These are phyloP conservation scores for Tokudaia muenninki DNA, from an alignment of 2,797 vertebrate species.

Conservation along the genomic window DNA sequence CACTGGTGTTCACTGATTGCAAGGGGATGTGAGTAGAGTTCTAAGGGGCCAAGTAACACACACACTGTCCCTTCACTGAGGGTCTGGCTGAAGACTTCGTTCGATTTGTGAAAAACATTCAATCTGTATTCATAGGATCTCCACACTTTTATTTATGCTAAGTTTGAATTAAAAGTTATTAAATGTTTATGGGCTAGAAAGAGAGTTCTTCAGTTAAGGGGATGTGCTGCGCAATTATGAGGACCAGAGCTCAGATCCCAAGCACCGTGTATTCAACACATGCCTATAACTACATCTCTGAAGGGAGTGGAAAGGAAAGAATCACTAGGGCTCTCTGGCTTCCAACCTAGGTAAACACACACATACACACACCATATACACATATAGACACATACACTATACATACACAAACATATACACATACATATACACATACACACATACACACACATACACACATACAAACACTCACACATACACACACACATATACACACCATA, in stretches of 20 bases:
- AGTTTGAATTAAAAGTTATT: conserved; percentile 26
- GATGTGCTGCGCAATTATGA: not conserved
- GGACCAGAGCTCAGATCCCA: not conserved
- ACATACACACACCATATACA: not conserved
- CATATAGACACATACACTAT: too few species aligned
- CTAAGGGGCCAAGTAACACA: not conserved
- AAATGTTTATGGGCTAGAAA: not conserved
- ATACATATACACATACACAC: too few species aligned
- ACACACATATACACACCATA: too few species aligned
- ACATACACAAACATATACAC: too few species aligned
- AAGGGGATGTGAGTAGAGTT: not conserved
- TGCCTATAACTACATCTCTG: not conserved
- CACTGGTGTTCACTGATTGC: not conserved
- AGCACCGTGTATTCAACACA: not conserved
- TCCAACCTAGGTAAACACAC: not conserved
- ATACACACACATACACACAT: not conserved
- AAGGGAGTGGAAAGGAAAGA: not conserved
- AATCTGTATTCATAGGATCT: not conserved
- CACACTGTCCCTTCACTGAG: not conserved
- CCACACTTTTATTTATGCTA: not conserved
- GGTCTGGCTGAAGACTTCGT: not conserved
- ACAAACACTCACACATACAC: not conserved
- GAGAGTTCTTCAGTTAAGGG: not conserved
- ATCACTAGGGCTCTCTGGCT: not conserved
- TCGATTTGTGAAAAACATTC: not conserved